Percentiles rank a stretch among this genome's conserved stretches.
Evolutionary conservation across 1,140 invertebrate genomes (phyloP).

Genomic region (Aphelenchoides fujianensis): DNA sequence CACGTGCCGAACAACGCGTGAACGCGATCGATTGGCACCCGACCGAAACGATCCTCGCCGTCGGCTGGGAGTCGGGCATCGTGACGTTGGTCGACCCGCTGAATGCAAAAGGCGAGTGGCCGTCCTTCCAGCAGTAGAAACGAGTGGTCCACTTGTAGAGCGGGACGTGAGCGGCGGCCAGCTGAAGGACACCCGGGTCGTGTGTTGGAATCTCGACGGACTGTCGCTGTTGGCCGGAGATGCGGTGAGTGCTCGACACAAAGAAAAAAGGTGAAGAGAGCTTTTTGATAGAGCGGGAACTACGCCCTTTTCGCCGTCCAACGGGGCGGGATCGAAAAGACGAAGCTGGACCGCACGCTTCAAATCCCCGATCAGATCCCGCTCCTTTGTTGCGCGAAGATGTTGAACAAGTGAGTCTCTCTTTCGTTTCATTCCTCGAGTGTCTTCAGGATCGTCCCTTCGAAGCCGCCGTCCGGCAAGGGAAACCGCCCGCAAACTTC

Average conservation of each 20-base stretch:
- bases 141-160: conserved; percentile 26
- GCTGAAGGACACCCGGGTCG: conserved; percentile 26
- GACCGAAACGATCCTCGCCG: conserved; percentile 73
- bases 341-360: conserved; percentile 18
- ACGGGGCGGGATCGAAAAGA: conserved; percentile 5
- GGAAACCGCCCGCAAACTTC: not conserved
- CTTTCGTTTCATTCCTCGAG: not conserved
- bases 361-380: conserved; percentile 18
- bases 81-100: conserved; percentile 74
- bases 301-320: conserved; percentile 22
- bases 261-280: conserved; percentile 12
- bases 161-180: conserved; percentile 17
- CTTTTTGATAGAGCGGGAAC: conserved; percentile 24
- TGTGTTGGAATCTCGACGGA: conserved; percentile 32
- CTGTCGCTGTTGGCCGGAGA: conserved; percentile 28
- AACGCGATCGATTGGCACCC: conserved; percentile 85
- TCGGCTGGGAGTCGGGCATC: conserved; percentile 87
- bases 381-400: conserved; percentile 1
- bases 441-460: conserved; percentile 9
- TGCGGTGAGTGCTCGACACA: conserved; percentile 46
- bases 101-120: conserved; percentile 70
- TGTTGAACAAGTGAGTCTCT: not conserved
- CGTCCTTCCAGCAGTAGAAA: no score
- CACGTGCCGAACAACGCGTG: conserved; percentile 70
- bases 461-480: not conserved